Evolutionary conservation across 1,140 invertebrate species (phyloP).

Genomic region (Aphis craccivora): DNA sequence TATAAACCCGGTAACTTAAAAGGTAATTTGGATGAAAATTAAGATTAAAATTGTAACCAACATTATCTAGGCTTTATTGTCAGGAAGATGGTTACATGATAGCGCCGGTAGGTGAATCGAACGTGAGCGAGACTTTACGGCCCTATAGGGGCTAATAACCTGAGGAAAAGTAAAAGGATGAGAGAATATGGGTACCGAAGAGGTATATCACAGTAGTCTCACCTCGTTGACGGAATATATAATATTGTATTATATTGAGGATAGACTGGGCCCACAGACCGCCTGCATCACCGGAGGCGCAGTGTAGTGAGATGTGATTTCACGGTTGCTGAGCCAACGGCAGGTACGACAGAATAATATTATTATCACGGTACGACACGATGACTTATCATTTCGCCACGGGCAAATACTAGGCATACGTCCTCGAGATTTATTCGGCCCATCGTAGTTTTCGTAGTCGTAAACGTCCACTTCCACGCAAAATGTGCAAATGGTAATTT

Average conservation of each 20-base stretch:
- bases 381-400: background rate
- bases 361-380: background rate
- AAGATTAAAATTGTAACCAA: no score
- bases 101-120: no score
- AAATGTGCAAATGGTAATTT: background rate
- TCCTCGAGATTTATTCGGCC: background rate
- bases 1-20: no score
- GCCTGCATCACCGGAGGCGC: background rate
- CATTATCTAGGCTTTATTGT: no score
- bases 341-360: background rate
- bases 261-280: background rate
- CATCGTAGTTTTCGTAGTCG: background rate
- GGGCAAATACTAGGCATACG: background rate
- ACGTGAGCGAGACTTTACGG: no score
- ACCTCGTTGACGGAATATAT: background rate
- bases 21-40: no score
- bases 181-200: background rate
- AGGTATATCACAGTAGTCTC: background rate
- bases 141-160: no score
- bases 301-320: background rate
- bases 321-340: background rate
- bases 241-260: background rate
- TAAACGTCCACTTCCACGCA: background rate
- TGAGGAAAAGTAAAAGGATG: background rate
- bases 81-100: no score